Percentiles rank a stretch among this genome's conserved stretches.
Evolutionary conservation across 2,888 invertebrate species (phyloP).

Genomic region (Cyclophora punctaria): DNA sequence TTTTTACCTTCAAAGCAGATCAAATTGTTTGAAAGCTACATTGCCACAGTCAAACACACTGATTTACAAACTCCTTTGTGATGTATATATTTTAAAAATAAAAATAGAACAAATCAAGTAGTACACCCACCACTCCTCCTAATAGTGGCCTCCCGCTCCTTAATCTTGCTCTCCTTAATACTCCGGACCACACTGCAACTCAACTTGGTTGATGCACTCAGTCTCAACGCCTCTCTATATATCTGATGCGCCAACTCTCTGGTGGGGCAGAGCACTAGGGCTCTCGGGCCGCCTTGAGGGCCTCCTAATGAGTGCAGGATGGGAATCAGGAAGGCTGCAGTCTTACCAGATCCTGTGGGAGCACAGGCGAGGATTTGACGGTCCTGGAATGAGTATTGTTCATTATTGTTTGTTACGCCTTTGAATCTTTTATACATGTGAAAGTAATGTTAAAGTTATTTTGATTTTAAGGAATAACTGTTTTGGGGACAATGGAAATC

Average conservation of each 20-base stretch:
- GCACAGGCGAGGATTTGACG: slow-evolving; percentile 94
- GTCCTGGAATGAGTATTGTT: slow-evolving; percentile 55
- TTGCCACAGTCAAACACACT: too few species aligned
- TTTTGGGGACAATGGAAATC: too few species aligned
- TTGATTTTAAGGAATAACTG: too few species aligned
- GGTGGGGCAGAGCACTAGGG: slow-evolving; percentile 93
- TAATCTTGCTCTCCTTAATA: slow-evolving; percentile 81
- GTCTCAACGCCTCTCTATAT: slow-evolving; percentile 82
- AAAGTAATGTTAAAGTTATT: too few species aligned
- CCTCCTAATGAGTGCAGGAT: slow-evolving; percentile 84
- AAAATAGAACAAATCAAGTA: not conserved
- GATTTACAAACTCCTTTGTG: too few species aligned
- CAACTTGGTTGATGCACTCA: slow-evolving; percentile 84
- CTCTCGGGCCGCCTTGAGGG: slow-evolving; percentile 85
- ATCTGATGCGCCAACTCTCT: slow-evolving; percentile 96
- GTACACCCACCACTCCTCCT: slow-evolving; percentile 81
- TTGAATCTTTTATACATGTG: too few species aligned
- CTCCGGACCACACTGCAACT: slow-evolving; percentile 87
- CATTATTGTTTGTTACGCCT: too few species aligned
- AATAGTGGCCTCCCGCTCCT: slow-evolving; percentile 82
- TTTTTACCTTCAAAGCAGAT: too few species aligned
- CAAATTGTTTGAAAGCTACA: too few species aligned
- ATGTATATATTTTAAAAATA: not conserved
- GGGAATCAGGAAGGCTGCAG: slow-evolving; percentile 94
- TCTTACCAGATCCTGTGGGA: slow-evolving; percentile 98